phyloP scores from a whole-genome alignment of 2,113 vertebrate species.

The Corythaixoides concolor region DNA sequence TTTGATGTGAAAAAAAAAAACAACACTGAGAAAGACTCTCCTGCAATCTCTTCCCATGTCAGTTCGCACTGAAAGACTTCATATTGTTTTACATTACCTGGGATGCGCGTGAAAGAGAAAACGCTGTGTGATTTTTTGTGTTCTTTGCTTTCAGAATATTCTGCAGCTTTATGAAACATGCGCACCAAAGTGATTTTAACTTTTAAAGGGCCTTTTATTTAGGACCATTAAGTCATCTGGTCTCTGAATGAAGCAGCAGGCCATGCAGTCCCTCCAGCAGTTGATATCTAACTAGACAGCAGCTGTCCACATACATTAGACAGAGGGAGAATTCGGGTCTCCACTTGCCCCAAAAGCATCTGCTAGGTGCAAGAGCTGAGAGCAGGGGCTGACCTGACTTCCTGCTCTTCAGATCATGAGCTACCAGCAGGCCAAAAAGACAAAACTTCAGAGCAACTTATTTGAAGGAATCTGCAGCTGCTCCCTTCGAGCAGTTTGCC shows the following conservation, averaged over 20 bases:
- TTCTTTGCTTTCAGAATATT: not conserved
- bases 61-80: not conserved
- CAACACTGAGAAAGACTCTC: not conserved
- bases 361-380: not conserved
- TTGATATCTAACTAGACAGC: not conserved
- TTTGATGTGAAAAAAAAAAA: not conserved
- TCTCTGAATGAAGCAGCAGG: not conserved
- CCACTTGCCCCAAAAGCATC: not conserved
- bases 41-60: not conserved
- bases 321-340: not conserved
- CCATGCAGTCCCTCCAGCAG: not conserved
- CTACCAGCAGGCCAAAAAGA: not conserved
- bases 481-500: not conserved
- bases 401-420: not conserved
- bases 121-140: not conserved
- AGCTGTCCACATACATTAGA: not conserved
- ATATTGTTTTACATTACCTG: not conserved
- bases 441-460: not conserved
- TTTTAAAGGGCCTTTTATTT: not conserved
- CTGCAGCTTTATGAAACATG: not conserved
- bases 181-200: not conserved
- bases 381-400: not conserved
- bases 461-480: not conserved
- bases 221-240: not conserved
- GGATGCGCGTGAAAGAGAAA: not conserved